Base-by-base conservation (phyloP, 2,113 vertebrate genomes). In the Chaetorhynchus papuensis region DNA sequence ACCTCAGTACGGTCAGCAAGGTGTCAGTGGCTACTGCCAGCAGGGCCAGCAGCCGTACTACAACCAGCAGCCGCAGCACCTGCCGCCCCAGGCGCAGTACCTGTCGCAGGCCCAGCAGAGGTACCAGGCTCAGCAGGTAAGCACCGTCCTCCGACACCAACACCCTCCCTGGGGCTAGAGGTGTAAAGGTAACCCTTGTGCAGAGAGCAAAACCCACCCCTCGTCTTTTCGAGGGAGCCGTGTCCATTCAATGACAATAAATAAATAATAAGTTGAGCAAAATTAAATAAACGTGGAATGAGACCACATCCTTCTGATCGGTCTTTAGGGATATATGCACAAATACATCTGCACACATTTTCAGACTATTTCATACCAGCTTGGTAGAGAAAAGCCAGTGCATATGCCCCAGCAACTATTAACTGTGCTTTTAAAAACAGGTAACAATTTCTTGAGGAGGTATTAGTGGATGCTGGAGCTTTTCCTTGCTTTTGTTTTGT, bases 1-100 rank as follows among this genome's bases (percentile, higher is more conserved):
- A 13, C 98, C 99, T 77, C 99, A 99, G 97, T 99, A 99, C 23
- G 98, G 98, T 90, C 99, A 99, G 97, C 99, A 99, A 97, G 98
- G 98, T 87, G 97, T 99, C 64, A 98, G 98, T 7, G 98, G 98
- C 59, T 99, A 99, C 98, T 98, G 99, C 97, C 99, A 99, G 90
- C 98, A 99, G 97, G 98, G 98, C 97, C 99, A 99, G 89, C 99
- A 99, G 92, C 98, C 99, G 1, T 99, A 99, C 96, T 99, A 99
- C 98, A 99, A 98, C 98, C 99, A 99, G 97, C 98, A 99, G 94
- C 98, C 99, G 23, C 98, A 98, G 64, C 98, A 98, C 83, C 98
- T 98, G 37, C 97, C 98, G 4, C 98, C 98, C 57, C 98, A 98
- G 97, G 97, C 98, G 17, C 98, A 98, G 54, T 98, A 98, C 15